Conservation (phyloP, 1,140 invertebrate species). For the Aphis gossypii region DNA sequence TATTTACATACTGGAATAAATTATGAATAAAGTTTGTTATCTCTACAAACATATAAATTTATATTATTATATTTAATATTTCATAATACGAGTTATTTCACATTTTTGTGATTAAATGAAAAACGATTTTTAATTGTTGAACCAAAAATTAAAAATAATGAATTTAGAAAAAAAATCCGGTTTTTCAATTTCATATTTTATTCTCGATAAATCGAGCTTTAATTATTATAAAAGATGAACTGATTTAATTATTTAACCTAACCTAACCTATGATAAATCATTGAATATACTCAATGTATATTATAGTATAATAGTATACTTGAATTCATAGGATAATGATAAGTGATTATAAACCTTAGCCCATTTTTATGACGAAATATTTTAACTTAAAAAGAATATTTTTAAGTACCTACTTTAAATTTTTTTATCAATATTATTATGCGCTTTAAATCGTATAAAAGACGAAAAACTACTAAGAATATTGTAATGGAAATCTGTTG, state of each 20-base stretch:
- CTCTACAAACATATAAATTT: neutral
- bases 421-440: neutral
- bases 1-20: neutral
- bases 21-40: neutral
- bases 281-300: too few species aligned
- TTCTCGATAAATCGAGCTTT: too few species aligned
- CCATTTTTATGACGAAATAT: neutral
- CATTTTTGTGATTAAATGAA: too few species aligned
- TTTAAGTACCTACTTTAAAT: neutral
- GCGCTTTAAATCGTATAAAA: neutral
- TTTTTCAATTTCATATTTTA: too few species aligned
- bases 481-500: neutral
- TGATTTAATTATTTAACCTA: too few species aligned
- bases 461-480: neutral
- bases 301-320: too few species aligned
- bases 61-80: neutral
- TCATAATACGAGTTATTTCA: neutral
- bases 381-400: neutral
- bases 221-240: too few species aligned
- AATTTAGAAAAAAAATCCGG: too few species aligned
- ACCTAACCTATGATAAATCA: too few species aligned
- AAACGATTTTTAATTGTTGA: neutral
- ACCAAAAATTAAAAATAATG: too few species aligned
- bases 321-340: too few species aligned
- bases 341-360: too few species aligned